Evolutionary conservation across 1,140 invertebrate genomes (phyloP).

Genomic region (Thaumetopoea pityocampa): DNA sequence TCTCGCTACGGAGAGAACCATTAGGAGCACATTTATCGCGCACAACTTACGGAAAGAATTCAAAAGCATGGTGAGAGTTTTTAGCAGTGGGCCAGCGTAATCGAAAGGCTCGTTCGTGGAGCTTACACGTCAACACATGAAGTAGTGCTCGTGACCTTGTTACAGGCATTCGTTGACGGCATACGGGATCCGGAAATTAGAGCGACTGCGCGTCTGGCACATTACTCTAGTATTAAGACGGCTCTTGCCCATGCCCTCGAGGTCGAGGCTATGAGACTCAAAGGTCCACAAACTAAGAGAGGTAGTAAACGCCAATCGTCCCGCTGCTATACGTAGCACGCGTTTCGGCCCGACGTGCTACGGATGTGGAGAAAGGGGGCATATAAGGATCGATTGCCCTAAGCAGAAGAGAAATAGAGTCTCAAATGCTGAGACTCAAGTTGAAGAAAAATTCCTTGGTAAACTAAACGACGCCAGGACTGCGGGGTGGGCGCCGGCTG

Average conservation of each 20-base stretch:
- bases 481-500: no score
- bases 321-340: no score
- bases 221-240: neutral
- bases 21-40: conserved; percentile 1
- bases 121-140: conserved; percentile 3
- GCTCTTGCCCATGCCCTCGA: conserved; percentile 8
- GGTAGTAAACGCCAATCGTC: no score
- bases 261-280: conserved; percentile 4
- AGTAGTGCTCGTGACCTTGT: neutral
- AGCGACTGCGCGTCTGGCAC: conserved; percentile 1
- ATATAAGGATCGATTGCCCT: no score
- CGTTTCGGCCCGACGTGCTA: no score
- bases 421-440: no score
- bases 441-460: no score
- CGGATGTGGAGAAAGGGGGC: no score
- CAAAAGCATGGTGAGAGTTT: conserved; percentile 2
- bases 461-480: no score
- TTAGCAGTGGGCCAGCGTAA: conserved; percentile 1
- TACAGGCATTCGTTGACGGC: conserved; percentile 8
- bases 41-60: neutral
- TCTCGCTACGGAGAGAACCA: neutral
- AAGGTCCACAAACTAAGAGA: no score
- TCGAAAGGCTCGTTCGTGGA: conserved; percentile 4
- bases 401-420: no score
- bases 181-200: conserved; percentile 5